A percentile compares a stretch with the other conserved stretches of the same genome.
These are phyloP conservation scores for Taenioides sp. DNA, from an alignment of 2,797 vertebrate genomes.

Conservation along the genomic window DNA sequence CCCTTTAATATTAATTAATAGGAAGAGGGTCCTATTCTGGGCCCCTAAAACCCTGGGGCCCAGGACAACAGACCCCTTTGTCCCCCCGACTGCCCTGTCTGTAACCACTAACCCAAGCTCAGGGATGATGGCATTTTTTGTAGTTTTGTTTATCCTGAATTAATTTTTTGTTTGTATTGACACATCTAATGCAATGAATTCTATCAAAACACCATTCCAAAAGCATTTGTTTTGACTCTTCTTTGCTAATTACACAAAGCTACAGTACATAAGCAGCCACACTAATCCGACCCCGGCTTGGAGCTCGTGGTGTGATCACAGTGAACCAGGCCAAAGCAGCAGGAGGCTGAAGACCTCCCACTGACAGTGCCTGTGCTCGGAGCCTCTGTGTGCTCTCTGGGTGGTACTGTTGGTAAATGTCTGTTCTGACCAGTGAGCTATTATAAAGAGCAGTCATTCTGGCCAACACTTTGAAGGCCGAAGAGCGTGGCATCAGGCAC, in stretches of 20 bases:
- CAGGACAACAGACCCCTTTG: too few relatives aligned
- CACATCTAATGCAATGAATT: background rate
- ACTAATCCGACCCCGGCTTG: background rate
- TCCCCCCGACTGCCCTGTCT: too few relatives aligned
- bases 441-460: conserved; percentile 56
- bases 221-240: too few relatives aligned
- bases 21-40: too few relatives aligned
- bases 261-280: too few relatives aligned
- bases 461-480: conserved; percentile 45
- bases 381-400: conserved; percentile 56
- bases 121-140: too few relatives aligned
- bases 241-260: background rate
- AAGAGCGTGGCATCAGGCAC: conserved; percentile 53
- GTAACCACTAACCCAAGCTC: too few relatives aligned
- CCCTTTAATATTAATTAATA: too few relatives aligned
- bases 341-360: conserved; percentile 54
- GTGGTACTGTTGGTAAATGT: conserved; percentile 63
- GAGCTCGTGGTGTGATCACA: conserved; percentile 1
- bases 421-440: conserved; percentile 52
- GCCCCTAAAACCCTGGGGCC: too few relatives aligned
- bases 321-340: conserved; percentile 12
- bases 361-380: conserved; percentile 52
- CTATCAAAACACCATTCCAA: background rate
- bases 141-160: too few relatives aligned
- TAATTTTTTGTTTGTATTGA: background rate